These are phyloP conservation scores for Eupithecia tripunctaria DNA, from an alignment of 2,888 invertebrate species.

Conservation along the genomic window DNA sequence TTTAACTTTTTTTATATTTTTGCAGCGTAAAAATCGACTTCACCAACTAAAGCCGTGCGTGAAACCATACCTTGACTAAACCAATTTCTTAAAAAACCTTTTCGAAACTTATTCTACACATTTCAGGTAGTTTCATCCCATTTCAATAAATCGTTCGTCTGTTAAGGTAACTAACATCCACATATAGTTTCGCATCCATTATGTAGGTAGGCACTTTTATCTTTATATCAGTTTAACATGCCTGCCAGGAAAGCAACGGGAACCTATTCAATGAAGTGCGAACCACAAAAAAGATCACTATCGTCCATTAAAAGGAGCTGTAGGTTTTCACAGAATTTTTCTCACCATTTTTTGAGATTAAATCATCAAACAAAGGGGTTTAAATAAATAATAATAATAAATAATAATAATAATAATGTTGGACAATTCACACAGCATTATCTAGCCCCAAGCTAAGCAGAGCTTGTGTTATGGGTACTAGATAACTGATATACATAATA, in stretches of 20 bases:
- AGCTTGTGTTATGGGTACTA: too few relatives aligned
- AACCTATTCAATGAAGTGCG: conserved; percentile 16
- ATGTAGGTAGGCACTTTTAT: background rate
- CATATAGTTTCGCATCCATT: background rate
- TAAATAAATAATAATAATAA: too few relatives aligned
- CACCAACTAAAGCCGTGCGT: too few relatives aligned
- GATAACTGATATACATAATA: too few relatives aligned
- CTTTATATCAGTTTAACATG: background rate
- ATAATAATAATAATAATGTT: too few relatives aligned
- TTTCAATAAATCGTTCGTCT: background rate
- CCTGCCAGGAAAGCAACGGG: background rate
- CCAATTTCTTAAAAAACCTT: background rate
- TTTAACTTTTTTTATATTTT: too few relatives aligned
- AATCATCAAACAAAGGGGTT: too few relatives aligned
- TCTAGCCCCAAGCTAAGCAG: too few relatives aligned
- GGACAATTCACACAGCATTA: too few relatives aligned
- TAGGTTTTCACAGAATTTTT: background rate
- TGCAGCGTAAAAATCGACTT: too few relatives aligned
- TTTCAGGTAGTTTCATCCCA: background rate
- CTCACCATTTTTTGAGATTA: too few relatives aligned
- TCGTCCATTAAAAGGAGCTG: background rate
- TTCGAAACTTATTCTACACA: background rate
- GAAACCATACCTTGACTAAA: too few relatives aligned
- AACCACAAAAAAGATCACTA: conserved; percentile 3
- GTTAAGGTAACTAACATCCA: background rate